Conservation (phyloP, 92 coral and sea anemone species). For the Isaurus tuberculatus region DNA sequence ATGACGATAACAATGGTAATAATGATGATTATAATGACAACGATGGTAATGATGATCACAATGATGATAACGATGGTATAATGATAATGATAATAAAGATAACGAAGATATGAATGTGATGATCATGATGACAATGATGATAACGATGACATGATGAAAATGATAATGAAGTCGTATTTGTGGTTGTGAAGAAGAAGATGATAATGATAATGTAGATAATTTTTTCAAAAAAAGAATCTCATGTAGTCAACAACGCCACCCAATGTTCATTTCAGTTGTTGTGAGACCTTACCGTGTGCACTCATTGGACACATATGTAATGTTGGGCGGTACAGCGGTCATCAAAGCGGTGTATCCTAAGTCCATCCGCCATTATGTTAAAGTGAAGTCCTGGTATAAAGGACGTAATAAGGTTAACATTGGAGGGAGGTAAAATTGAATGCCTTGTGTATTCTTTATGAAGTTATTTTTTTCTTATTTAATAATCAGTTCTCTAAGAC, state of each 20-base stretch:
- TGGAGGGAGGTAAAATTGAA: slow-evolving; percentile 69
- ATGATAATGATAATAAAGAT: neutral
- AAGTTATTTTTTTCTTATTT: too few species aligned
- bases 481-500: too few species aligned
- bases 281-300: slow-evolving; percentile 77
- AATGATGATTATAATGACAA: neutral
- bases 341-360: slow-evolving; percentile 76
- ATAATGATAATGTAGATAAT: too few species aligned
- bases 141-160: neutral
- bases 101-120: too few species aligned
- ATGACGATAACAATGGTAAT: too few species aligned
- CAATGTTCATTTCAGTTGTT: slow-evolving; percentile 61
- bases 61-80: neutral
- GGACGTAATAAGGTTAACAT: slow-evolving; percentile 59
- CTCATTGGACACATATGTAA: slow-evolving; percentile 78
- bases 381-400: slow-evolving; percentile 85
- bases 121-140: neutral
- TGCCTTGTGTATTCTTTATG: neutral
- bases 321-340: slow-evolving; percentile 88
- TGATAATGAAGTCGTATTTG: neutral
- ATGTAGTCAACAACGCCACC: neutral
- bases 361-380: slow-evolving; percentile 76
- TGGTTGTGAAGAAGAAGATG: too few species aligned
- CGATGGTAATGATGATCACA: too few species aligned
- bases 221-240: neutral